Percentiles rank a stretch among this genome's conserved stretches.
These are phyloP conservation scores for Myotis findleyi DNA, from an alignment of 2,797 vertebrate genomes.

Conservation along the genomic window DNA sequence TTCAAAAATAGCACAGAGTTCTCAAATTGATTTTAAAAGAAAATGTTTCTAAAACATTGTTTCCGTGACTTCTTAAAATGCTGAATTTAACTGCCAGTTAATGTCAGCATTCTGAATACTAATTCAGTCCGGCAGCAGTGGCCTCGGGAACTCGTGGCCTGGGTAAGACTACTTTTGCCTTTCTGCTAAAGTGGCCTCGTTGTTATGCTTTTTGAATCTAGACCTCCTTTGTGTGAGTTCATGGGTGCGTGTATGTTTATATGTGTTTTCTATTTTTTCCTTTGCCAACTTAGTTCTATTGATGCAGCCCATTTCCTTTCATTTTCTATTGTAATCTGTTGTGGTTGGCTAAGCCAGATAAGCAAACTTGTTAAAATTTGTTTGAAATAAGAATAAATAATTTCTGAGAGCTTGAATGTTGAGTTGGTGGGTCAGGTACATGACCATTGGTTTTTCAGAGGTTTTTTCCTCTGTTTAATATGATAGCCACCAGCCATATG, in stretches of 20 bases:
- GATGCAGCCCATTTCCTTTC: conserved; percentile 38
- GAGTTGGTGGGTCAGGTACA: background rate
- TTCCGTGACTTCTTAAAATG: background rate
- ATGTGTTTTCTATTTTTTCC: conserved; percentile 2
- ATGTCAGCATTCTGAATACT: background rate
- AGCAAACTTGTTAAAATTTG: conserved; percentile 9
- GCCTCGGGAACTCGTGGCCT: background rate
- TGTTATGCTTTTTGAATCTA: background rate
- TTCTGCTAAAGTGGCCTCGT: background rate
- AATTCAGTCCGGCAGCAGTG: background rate
- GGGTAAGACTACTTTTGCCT: background rate
- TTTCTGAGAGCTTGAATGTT: background rate
- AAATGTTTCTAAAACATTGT: conserved; percentile 33
- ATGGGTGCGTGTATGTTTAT: background rate
- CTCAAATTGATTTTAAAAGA: conserved; percentile 21
- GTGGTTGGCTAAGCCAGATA: conserved; percentile 9
- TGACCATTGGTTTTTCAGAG: no score
- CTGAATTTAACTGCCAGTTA: conserved; percentile 6
- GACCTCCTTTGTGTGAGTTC: background rate
- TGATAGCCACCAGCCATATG: background rate
- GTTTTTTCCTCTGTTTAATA: background rate
- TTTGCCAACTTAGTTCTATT: background rate
- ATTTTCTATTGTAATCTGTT: conserved; percentile 57
- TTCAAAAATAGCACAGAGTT: background rate
- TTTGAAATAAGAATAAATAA: conserved; percentile 16